Evolutionary conservation across 2,797 vertebrate species (phyloP).

Genomic region (Enteromius fasciolatus): DNA sequence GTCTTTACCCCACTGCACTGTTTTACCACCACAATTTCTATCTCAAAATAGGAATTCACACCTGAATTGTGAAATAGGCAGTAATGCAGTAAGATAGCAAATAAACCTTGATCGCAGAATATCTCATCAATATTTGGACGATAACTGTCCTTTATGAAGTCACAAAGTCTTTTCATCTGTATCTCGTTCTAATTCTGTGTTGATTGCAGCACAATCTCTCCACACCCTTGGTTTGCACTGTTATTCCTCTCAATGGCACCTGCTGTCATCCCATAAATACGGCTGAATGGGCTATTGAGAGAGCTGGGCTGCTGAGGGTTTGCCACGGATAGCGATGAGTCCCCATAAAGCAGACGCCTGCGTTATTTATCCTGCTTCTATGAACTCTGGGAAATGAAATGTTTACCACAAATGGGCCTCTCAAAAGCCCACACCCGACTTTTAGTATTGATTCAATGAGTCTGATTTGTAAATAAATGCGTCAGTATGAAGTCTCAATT

Average conservation of each 20-base stretch:
- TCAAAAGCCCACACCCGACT: constrained; percentile 67
- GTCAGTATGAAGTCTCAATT: constrained; percentile 60
- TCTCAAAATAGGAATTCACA: background rate
- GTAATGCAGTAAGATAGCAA: constrained; percentile 19
- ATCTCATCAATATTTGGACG: background rate
- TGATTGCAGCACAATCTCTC: constrained; percentile 47
- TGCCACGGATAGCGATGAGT: constrained; percentile 61
- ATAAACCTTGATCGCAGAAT: constrained; percentile 25
- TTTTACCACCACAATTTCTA: background rate
- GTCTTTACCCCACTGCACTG: background rate
- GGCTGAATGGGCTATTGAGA: constrained; percentile 69
- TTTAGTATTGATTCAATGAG: constrained; percentile 78
- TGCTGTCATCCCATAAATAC: constrained; percentile 66
- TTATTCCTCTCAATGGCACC: constrained; percentile 69
- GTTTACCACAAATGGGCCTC: constrained; percentile 75
- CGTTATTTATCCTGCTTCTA: constrained; percentile 63
- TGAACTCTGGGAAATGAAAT: constrained; percentile 74
- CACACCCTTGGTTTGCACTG: constrained; percentile 51
- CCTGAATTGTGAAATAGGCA: background rate
- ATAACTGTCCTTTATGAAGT: constrained; percentile 16
- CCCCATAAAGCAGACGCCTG: constrained; percentile 59
- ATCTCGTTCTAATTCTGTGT: constrained; percentile 37
- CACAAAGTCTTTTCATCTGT: constrained; percentile 11
- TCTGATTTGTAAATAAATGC: constrained; percentile 75
- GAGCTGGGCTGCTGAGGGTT: constrained; percentile 58